Evolutionary conservation across 2,113 vertebrate genomes (phyloP), one percentile per base, ranked within the genome.

Genomic region (Falcunculus frontatus): DNA sequence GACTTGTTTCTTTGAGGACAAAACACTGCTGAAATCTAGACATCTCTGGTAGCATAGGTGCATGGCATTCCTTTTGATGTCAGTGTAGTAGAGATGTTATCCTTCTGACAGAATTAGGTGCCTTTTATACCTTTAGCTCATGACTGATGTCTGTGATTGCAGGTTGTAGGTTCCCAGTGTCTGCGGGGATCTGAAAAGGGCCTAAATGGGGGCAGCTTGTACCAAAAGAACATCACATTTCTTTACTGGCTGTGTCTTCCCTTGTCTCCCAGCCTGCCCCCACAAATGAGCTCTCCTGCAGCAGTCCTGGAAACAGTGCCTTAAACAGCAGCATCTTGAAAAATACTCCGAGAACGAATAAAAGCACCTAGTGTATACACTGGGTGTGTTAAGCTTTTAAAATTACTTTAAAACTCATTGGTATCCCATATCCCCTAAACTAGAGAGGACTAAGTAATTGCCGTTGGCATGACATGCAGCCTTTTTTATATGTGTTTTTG

Each of bases 41-140:
- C 89, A 84, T 87, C 69, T 94, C 92, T 74, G 32, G 75, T 80
- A 85, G 76, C 78, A 86, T 52, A 84, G 89, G 64, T 75, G 85
- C 42, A 1, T 64, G 78, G 73, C 86, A 80, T 94, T 96, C 80
- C 80, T 91, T 97, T 90, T 95, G 85, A 95, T 92, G 79, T 95
- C 95, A 94, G 73, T n/a, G 79, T 84, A 89, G 85, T 56, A 87
- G 84, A 82, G 79, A 85, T 85, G 77, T 93, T 94, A 74, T 88
- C 90, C 84, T 85, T 95, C 83, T 97, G 96, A 92, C 90, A 96
- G 93, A 96, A 95, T 94, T 82, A 95, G 89, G 81, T 93, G 80
- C 74, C 74, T 95, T 82, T 93, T 84, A 68, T 68, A 65, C 81
- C 74, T 89, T 84, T 89, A 80, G 63, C 89, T 94, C 52, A 16